Conservation (phyloP, 2,797 vertebrate genomes). For the Hozukius guyotensis region DNA sequence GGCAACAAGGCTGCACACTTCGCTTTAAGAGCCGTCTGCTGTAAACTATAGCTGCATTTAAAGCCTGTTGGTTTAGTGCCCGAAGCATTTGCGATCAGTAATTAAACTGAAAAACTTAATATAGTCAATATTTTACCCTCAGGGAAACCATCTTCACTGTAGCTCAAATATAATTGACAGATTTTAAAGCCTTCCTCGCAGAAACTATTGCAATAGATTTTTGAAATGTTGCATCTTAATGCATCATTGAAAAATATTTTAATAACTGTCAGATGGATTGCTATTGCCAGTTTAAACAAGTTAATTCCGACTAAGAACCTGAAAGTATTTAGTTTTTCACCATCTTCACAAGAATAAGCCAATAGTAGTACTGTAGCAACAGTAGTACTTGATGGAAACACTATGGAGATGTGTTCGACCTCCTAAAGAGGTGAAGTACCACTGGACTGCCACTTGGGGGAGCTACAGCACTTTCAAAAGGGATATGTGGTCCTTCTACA, state of each 20-base stretch:
- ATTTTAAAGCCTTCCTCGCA: not conserved
- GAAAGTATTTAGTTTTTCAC: not conserved
- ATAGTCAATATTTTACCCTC: not conserved
- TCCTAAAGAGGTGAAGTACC: conserved; percentile 2
- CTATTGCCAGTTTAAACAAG: not conserved
- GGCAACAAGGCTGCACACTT: not conserved
- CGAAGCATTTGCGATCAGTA: not conserved
- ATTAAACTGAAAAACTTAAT: not conserved
- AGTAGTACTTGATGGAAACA: not conserved
- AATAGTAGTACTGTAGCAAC: not conserved
- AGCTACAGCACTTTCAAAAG: not conserved
- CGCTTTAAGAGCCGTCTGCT: not conserved
- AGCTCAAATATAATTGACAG: not conserved
- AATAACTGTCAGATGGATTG: not conserved
- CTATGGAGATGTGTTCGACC: not conserved
- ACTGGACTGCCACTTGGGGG: conserved; percentile 52
- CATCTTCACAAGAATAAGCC: not conserved
- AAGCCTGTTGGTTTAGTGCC: not conserved
- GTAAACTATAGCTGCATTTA: not conserved
- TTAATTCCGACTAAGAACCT: not conserved
- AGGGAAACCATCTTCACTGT: not conserved
- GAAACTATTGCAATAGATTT: not conserved
- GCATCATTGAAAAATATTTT: not conserved
- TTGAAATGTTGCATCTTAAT: not conserved
- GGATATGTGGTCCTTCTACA: not conserved